Conservation (phyloP, 1,140 invertebrate genomes). For the Tenebrio molitor region DNA sequence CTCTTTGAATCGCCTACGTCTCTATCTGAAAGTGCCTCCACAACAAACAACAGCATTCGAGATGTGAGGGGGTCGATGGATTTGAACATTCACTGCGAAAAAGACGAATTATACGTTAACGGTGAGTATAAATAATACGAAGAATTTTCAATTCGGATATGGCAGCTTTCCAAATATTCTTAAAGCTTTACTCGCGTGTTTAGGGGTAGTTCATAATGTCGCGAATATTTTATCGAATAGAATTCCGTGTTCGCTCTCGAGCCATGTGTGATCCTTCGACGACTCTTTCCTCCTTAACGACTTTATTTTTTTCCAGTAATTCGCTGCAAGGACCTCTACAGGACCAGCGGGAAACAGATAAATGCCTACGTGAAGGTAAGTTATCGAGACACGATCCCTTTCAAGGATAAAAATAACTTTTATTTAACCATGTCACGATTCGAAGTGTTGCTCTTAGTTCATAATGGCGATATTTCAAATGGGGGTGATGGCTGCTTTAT, state of each 20-base stretch:
- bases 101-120: constrained; percentile 55
- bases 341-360: constrained; percentile 64
- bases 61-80: constrained; percentile 56
- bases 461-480: constrained; percentile 33
- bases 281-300: too few relatives aligned
- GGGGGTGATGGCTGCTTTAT: constrained; percentile 18
- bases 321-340: constrained; percentile 67
- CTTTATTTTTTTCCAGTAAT: constrained; percentile 66
- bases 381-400: constrained; percentile 21
- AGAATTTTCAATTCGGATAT: background rate
- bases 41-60: constrained; percentile 43
- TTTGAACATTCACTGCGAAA: constrained; percentile 55
- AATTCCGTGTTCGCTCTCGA: background rate
- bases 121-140: constrained; percentile 54
- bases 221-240: background rate
- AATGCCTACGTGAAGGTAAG: constrained; percentile 70
- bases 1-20: constrained; percentile 57
- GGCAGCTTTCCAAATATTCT: constrained; percentile 20
- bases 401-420: constrained; percentile 9
- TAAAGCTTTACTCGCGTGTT: background rate
- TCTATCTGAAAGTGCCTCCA: constrained; percentile 52
- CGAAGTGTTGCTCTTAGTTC: constrained; percentile 2
- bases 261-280: too few relatives aligned
- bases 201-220: constrained; percentile 1
- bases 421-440: background rate